Conservation (phyloP, 2,888 invertebrate species). For the Drosophila anomalata region DNA sequence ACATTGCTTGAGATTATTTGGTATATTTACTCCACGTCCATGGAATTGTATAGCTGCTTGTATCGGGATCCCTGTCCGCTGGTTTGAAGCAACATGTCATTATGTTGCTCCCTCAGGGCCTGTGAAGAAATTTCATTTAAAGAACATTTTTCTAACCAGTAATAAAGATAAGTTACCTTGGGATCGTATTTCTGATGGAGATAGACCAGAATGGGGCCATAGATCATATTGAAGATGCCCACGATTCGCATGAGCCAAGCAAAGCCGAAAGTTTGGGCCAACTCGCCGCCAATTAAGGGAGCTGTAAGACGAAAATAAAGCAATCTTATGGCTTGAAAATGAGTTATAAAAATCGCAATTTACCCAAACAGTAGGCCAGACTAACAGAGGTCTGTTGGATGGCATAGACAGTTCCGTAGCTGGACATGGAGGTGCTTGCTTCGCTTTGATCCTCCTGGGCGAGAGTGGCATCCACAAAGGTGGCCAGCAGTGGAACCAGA, state of each 20-base stretch:
- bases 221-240: conserved; percentile 88
- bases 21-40: conserved; percentile 73
- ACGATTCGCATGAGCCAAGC: conserved; percentile 90
- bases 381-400: conserved; percentile 93
- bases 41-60: conserved; percentile 82
- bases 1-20: conserved; percentile 23
- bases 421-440: conserved; percentile 82
- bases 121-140: conserved; percentile 24
- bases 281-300: conserved; percentile 89
- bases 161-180: conserved; percentile 64
- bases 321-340: not conserved
- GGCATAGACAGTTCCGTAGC: conserved; percentile 92
- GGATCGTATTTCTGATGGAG: conserved; percentile 81
- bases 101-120: conserved; percentile 76
- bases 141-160: not conserved
- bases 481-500: conserved; percentile 90
- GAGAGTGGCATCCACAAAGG: conserved; percentile 87
- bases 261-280: conserved; percentile 89
- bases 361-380: conserved; percentile 91
- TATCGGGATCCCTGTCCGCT: conserved; percentile 78
- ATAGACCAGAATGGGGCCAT: conserved; percentile 87
- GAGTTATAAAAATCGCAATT: not conserved
- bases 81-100: conserved; percentile 79
- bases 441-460: conserved; percentile 73
- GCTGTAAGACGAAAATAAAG: conserved; percentile 84